phyloP scores from a whole-genome alignment of 2,113 vertebrate genomes.

The Scomber colias region DNA sequence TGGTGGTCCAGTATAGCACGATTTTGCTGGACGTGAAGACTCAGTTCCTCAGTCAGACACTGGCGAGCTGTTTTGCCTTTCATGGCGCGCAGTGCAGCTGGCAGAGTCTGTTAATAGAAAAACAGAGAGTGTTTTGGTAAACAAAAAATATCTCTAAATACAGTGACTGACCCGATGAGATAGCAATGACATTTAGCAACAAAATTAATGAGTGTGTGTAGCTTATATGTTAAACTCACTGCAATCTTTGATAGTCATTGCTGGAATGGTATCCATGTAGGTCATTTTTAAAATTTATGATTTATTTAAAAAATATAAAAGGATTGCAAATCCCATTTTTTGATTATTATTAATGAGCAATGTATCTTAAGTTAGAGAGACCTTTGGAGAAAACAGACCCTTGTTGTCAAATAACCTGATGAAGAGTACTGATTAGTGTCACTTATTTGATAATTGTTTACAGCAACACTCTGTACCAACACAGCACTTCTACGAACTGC shows the following conservation, averaged over 20 bases:
- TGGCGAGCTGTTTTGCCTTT: slow-evolving; percentile 96
- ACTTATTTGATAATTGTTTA: not conserved
- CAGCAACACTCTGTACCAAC: slow-evolving; percentile 13
- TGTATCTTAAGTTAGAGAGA: not conserved
- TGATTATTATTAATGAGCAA: no score
- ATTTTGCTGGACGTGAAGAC: slow-evolving; percentile 94
- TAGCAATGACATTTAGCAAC: not conserved
- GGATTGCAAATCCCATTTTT: no score
- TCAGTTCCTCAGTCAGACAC: slow-evolving; percentile 94
- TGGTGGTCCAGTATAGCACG: slow-evolving; percentile 96
- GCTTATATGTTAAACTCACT: no score
- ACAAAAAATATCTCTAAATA: not conserved
- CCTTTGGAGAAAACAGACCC: not conserved
- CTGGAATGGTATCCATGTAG: no score
- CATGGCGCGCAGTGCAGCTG: slow-evolving; percentile 94
- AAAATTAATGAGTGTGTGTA: no score
- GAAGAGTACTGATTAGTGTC: not conserved
- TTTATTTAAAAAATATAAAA: no score
- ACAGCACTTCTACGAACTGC: not conserved
- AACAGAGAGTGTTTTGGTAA: not conserved
- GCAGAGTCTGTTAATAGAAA: slow-evolving; percentile 87
- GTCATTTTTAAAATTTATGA: no score
- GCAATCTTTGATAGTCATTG: no score
- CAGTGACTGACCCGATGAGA: not conserved
- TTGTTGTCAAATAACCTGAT: not conserved